Percentiles rank a stretch among this genome's conserved stretches.
These are phyloP conservation scores for Ctenopoma multispine DNA, from an alignment of 2,797 vertebrate genomes.

Conservation along the genomic window DNA sequence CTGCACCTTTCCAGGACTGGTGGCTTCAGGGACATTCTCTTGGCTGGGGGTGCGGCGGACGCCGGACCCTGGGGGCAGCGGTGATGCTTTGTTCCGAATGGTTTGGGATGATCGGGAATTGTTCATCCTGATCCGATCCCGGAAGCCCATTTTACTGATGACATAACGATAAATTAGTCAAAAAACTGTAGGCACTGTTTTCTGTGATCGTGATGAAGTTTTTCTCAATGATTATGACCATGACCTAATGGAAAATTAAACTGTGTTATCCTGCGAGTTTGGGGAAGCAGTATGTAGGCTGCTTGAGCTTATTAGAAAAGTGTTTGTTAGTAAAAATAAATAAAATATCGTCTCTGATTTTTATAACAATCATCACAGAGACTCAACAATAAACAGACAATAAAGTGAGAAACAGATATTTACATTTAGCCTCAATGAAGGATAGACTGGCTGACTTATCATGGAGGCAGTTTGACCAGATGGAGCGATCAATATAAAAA, in stretches of 20 bases:
- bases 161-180: constrained; percentile 53
- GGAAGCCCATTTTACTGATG: constrained; percentile 92
- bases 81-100: constrained; percentile 85
- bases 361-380: constrained; percentile 23
- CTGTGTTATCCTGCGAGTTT: constrained; percentile 41
- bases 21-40: constrained; percentile 88
- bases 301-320: constrained; percentile 60
- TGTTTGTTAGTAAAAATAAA: constrained; percentile 59
- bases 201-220: constrained; percentile 16
- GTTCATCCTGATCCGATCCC: constrained; percentile 94
- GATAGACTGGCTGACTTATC: constrained; percentile 45
- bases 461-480: constrained; percentile 40
- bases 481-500: constrained; percentile 49
- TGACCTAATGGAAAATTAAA: constrained; percentile 47
- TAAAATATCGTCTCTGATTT: constrained; percentile 34
- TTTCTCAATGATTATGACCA: constrained; percentile 42
- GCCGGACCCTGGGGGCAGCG: constrained; percentile 83
- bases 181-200: not conserved
- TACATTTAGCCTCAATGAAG: constrained; percentile 38
- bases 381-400: constrained; percentile 43
- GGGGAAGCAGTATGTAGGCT: constrained; percentile 44
- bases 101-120: constrained; percentile 88
- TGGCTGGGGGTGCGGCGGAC: constrained; percentile 89
- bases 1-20: constrained; percentile 94
- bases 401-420: constrained; percentile 49